Conservation (phyloP, 1,140 invertebrate genomes). For the Melanaphis sacchari region DNA sequence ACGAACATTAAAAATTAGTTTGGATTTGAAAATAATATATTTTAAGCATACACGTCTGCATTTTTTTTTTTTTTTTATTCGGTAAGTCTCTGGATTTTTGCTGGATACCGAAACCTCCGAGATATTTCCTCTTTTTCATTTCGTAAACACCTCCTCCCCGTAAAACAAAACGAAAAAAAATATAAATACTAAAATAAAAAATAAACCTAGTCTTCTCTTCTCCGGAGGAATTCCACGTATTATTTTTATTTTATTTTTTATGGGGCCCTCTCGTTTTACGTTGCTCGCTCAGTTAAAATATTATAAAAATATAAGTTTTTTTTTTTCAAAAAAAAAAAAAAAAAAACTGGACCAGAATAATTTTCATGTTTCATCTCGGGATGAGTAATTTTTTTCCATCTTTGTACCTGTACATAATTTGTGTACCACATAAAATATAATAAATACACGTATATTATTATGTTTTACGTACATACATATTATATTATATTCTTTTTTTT, state of each 20-base stretch:
- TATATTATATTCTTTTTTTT: neutral
- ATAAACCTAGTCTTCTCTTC: neutral
- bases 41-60: neutral
- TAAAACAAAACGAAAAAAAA: neutral
- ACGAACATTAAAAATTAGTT: neutral
- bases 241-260: neutral
- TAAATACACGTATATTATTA: neutral
- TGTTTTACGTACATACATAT: neutral
- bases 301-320: neutral
- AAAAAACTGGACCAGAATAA: constrained; percentile 40
- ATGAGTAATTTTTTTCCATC: neutral
- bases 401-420: neutral
- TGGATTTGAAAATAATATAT: neutral
- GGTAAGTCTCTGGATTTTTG: neutral
- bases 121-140: constrained; percentile 22
- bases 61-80: neutral
- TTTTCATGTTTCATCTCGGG: constrained; percentile 42
- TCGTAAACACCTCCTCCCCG: constrained; percentile 5
- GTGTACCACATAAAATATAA: neutral
- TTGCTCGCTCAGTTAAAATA: neutral
- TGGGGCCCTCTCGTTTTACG: neutral
- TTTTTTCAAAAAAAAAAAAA: neutral
- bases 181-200: constrained; percentile 10
- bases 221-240: neutral
- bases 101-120: neutral